These are phyloP conservation scores for Anguilla anguilla DNA, from an alignment of 2,797 vertebrate genomes.

Conservation along the genomic window DNA sequence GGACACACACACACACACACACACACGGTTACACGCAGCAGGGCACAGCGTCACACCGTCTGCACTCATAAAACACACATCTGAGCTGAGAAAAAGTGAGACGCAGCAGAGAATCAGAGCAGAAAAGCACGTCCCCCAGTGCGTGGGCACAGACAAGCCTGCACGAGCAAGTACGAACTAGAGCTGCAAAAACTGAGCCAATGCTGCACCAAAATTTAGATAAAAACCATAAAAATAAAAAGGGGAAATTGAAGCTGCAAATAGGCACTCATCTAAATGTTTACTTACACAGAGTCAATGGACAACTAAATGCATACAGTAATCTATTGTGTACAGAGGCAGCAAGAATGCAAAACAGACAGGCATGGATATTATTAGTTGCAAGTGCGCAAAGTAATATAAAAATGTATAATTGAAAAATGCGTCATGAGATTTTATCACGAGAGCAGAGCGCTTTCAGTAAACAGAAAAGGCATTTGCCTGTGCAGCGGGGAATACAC, in stretches of 20 bases:
- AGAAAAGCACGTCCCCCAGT: neutral
- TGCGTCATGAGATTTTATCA: neutral
- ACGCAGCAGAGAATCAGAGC: neutral
- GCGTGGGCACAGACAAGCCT: neutral
- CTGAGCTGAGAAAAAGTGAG: neutral
- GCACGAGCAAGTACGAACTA: neutral
- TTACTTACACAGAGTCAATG: neutral
- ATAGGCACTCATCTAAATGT: neutral
- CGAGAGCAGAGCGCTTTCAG: neutral
- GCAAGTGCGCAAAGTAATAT: neutral
- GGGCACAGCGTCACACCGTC: neutral
- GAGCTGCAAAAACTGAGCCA: neutral
- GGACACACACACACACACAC: too few relatives aligned
- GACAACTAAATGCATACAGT: neutral
- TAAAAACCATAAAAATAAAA: neutral
- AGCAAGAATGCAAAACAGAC: neutral
- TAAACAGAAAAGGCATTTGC: neutral
- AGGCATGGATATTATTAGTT: neutral
- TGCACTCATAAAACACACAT: neutral
- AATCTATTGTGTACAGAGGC: neutral
- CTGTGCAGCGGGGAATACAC: neutral
- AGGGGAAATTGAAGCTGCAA: neutral
- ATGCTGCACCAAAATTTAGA: neutral
- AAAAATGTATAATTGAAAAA: conserved; percentile 7
- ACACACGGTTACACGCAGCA: too few relatives aligned